A percentile compares a stretch with the other conserved stretches of the same genome.
Conservation (phyloP, 2,113 vertebrate species). For the Sardina pilchardus region DNA sequence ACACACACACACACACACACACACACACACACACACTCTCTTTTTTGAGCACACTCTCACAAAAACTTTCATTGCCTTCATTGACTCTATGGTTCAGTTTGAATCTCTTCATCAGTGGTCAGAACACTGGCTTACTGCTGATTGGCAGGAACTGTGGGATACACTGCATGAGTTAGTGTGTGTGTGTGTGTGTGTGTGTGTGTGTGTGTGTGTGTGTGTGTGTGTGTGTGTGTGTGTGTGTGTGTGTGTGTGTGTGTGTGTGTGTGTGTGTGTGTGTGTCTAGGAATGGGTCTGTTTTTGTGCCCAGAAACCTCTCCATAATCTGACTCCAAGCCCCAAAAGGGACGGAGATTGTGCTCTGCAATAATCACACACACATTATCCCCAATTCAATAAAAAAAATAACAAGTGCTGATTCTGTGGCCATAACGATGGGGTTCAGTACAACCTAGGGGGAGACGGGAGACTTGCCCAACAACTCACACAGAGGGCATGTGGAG, state of each 20-base stretch:
- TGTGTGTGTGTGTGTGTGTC: not conserved
- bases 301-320: constrained; percentile 8
- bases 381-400: not conserved
- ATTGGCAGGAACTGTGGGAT: constrained; percentile 25
- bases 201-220: constrained; percentile 4
- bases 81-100: constrained; percentile 32
- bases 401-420: constrained; percentile 31
- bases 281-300: not conserved
- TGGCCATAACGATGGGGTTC: constrained; percentile 20
- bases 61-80: constrained; percentile 19
- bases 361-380: constrained; percentile 27
- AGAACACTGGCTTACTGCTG: constrained; percentile 53
- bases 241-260: constrained; percentile 2
- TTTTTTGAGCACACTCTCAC: constrained; percentile 9
- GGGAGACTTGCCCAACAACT: not conserved
- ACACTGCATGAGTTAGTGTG: not conserved
- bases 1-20: constrained; percentile 11
- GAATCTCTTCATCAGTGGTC: constrained; percentile 60
- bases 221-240: not conserved
- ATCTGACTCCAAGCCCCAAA: not conserved
- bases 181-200: not conserved
- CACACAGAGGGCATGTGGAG: not conserved
- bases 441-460: not conserved
- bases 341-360: constrained; percentile 55
- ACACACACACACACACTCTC: constrained; percentile 15